These are phyloP conservation scores for Sinocyclocheilus maitianheensis DNA, from an alignment of 2,113 vertebrate genomes.

Conservation along the genomic window DNA sequence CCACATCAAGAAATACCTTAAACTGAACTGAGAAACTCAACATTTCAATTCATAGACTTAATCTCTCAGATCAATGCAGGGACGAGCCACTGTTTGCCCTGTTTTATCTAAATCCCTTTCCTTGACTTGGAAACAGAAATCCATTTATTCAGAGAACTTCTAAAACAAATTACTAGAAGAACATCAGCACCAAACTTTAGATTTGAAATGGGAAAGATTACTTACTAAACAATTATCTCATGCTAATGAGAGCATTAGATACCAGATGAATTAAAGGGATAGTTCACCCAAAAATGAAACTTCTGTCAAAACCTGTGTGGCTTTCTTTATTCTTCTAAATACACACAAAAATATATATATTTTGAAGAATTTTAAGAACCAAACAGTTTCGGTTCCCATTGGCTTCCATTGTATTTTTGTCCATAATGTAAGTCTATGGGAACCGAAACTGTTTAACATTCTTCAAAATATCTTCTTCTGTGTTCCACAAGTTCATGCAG, in stretches of 20 bases:
- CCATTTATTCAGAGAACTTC: conserved; percentile 1
- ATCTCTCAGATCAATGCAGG: conserved; percentile 28
- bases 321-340: no score
- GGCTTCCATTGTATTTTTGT: no score
- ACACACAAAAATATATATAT: no score
- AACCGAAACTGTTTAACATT: no score
- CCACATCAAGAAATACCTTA: neutral
- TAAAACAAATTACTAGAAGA: neutral
- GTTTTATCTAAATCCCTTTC: conserved; percentile 37
- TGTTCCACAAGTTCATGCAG: no score
- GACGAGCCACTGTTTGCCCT: conserved; percentile 26
- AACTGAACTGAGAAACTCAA: neutral
- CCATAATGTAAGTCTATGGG: no score
- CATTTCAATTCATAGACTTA: conserved; percentile 25
- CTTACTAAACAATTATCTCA: neutral
- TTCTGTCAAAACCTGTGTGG: no score
- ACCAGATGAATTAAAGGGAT: no score
- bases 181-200: neutral
- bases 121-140: conserved; percentile 29
- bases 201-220: conserved; percentile 13
- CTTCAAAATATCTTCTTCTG: no score
- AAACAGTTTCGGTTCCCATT: no score
- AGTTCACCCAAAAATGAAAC: neutral
- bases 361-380: no score
- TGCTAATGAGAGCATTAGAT: conserved; percentile 4